Base-by-base conservation (phyloP, 2,888 invertebrate species). In the Thalpophila matura region DNA sequence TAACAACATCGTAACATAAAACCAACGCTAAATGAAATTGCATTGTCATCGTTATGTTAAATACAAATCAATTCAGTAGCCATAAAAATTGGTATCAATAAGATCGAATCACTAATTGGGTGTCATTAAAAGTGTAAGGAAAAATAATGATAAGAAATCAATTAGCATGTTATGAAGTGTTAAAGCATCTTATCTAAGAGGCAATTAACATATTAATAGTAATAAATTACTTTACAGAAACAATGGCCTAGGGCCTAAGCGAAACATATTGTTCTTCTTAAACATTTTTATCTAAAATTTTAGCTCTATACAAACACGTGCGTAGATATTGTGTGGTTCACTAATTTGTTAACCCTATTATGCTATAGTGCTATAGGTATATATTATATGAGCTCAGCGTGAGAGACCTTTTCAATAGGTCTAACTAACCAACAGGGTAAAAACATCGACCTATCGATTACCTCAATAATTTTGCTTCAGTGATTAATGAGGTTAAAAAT, bases 1-100 rank as follows among this genome's bases (percentile, higher is more conserved):
- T 38, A 33, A 58, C 16, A 38, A 45, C 14, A 57, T 45, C 16
- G 31, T 33, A 31, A n/a, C 7, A 31, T 40, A 31, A 26, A 27
- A 37, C 16, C 9, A 45, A 65, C 12, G 22, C 24, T 55, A 3
- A 27, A 26, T 14, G 14, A 22, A 14, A 31, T 46, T 66, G 26
- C 27, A 33, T 33, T 18, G 14, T 40, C 18, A 31, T 3, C 5
- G 16, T n/a, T 43, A 16, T 26, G 14, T 37, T 12, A 35, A 18
- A 35, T 10, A 18, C 1, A 35, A 29, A 22, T 22, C 1, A 27
- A 43, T 31, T 62, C 3, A 12, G 20, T 38, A 22, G 16, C n/a
- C 7, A 26, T 10, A 16, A 1, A n/a, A 26, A 40, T 51, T 63
- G 22, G 3, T 18, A 9, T 22, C 22, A 0, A 22, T 16, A 22